phyloP scores from a whole-genome alignment of 2,797 vertebrate species.

The Sebastes umbrosus region DNA sequence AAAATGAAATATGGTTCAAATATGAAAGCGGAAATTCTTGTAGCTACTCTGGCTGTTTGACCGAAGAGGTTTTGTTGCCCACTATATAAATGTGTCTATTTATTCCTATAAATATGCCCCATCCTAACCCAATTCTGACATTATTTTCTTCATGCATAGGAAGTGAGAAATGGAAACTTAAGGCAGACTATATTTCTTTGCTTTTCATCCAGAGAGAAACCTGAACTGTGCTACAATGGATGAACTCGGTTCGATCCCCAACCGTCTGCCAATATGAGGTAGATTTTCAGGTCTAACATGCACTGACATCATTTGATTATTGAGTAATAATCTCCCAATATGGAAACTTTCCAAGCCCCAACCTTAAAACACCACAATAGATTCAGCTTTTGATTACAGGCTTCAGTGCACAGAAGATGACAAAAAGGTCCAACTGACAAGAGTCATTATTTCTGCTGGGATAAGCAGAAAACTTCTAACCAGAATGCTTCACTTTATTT shows the following conservation, averaged over 20 bases:
- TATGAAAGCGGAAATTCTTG: background rate
- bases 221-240: background rate
- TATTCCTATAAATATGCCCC: background rate
- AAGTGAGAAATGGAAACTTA: background rate
- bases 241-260: background rate
- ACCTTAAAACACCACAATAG: background rate
- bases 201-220: background rate
- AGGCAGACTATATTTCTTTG: background rate
- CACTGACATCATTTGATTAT: background rate
- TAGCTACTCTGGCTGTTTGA: background rate
- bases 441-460: background rate
- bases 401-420: accelerated
- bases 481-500: background rate
- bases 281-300: constrained; percentile 23
- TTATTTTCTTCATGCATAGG: background rate
- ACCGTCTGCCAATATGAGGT: background rate
- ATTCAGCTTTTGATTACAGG: background rate
- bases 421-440: background rate
- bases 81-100: background rate
- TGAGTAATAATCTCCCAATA: background rate
- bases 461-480: background rate
- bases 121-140: background rate
- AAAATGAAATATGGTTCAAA: background rate
- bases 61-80: background rate
- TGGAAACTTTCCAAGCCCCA: background rate